phyloP scores from a whole-genome alignment of 2,888 invertebrate species.

The Drosophila atripex region DNA sequence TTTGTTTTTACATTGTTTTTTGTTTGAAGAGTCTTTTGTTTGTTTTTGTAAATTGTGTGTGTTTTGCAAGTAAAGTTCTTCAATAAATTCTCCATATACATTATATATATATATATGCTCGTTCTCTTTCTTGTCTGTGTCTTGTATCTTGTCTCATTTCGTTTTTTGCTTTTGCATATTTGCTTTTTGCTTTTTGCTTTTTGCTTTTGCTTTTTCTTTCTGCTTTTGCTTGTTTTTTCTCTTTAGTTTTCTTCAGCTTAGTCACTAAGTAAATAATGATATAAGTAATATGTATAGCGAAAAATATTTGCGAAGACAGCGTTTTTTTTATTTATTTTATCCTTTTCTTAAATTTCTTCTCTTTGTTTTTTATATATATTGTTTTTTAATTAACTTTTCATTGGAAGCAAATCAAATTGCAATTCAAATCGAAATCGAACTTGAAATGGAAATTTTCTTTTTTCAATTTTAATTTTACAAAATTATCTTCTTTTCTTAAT shows the following conservation, averaged over 20 bases:
- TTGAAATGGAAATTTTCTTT: conserved; percentile 33
- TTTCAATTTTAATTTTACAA: conserved; percentile 45
- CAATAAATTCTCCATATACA: conserved; percentile 23
- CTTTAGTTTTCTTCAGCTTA: conserved; percentile 33
- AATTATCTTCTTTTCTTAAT: conserved; percentile 10
- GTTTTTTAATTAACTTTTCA: conserved; percentile 1
- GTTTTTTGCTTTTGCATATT: conserved; percentile 8
- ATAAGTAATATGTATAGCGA: conserved; percentile 44
- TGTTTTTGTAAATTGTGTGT: conserved; percentile 31
- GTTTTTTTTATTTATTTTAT: conserved; percentile 56
- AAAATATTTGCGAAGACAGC: conserved; percentile 74
- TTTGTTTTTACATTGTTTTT: neutral
- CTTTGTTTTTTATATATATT: neutral
- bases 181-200: neutral
- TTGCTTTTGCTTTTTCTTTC: neutral
- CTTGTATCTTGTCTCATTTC: conserved; percentile 28
- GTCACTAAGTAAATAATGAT: conserved; percentile 31
- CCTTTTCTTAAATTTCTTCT: neutral
- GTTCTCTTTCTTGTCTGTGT: conserved; percentile 25
- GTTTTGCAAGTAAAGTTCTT: conserved; percentile 25
- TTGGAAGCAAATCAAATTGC: conserved; percentile 67
- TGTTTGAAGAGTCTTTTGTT: conserved; percentile 30
- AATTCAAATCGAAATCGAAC: conserved; percentile 42
- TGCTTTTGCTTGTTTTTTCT: conserved; percentile 11
- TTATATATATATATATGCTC: neutral